Evolutionary conservation across 2,797 vertebrate species (phyloP).

Genomic region (Xyrichtys novacula): DNA sequence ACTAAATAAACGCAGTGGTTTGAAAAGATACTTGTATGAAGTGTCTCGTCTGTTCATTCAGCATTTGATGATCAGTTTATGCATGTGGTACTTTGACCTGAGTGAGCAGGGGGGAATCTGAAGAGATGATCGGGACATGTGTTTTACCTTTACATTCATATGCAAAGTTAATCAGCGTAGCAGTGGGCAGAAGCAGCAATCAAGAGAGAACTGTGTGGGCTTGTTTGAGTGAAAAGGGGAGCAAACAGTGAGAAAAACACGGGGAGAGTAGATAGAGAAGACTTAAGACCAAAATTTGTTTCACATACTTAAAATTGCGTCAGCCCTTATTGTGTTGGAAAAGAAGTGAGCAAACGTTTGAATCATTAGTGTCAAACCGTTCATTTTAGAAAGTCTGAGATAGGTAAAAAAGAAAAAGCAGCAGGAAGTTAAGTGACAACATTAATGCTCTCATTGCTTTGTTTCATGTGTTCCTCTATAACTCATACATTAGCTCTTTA

Average conservation of each 20-base stretch:
- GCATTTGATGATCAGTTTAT: not conserved
- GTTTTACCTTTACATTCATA: not conserved
- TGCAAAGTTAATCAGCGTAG: constrained; percentile 28
- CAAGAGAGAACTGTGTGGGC: not conserved
- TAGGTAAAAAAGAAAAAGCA: not conserved
- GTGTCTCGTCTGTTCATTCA: constrained; percentile 13
- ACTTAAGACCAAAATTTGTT: no score
- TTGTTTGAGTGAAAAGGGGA: no score
- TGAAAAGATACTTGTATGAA: not conserved
- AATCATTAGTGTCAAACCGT: no score
- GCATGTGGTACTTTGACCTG: not conserved
- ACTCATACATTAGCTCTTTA: constrained; percentile 18
- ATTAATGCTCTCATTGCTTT: constrained; percentile 11
- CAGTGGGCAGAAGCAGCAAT: constrained; percentile 22
- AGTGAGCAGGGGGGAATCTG: not conserved
- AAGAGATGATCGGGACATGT: not conserved
- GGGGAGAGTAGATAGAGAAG: no score
- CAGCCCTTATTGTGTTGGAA: no score
- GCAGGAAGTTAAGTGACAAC: not conserved
- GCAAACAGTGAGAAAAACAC: no score
- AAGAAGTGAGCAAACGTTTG: no score
- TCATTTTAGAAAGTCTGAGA: not conserved
- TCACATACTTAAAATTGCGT: no score
- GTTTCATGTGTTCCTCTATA: constrained; percentile 18
- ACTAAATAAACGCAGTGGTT: constrained; percentile 43